Conservation (phyloP, 2,113 vertebrate genomes). For the Trichechus manatus region DNA sequence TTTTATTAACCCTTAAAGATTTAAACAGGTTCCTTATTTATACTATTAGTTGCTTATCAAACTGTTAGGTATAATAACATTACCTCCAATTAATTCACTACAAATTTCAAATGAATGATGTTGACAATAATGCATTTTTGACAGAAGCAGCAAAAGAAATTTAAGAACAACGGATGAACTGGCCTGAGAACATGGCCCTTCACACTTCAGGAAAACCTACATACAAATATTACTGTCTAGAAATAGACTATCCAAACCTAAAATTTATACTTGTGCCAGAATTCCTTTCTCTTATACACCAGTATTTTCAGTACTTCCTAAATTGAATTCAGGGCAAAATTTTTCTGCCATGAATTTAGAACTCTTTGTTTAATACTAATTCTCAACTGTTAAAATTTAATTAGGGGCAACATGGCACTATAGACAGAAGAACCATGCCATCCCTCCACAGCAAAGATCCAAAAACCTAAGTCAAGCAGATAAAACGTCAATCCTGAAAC, state of each 20-base stretch:
- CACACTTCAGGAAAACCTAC: background rate
- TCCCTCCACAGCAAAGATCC: too few relatives aligned
- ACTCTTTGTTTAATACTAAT: background rate
- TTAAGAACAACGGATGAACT: background rate
- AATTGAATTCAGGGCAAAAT: background rate
- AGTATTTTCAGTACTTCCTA: slow-evolving; percentile 41
- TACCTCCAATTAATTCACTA: background rate
- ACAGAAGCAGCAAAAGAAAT: background rate
- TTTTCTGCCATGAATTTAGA: slow-evolving; percentile 29
- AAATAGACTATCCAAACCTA: background rate
- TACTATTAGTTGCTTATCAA: background rate
- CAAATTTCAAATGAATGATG: slow-evolving; percentile 42
- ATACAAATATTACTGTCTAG: background rate
- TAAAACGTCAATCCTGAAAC: too few relatives aligned
- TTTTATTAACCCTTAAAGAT: background rate
- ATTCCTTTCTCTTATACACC: background rate
- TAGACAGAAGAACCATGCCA: too few relatives aligned
- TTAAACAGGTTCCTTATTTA: background rate
- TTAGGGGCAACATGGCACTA: too few relatives aligned
- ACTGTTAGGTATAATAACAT: slow-evolving; percentile 18
- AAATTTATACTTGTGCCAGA: background rate
- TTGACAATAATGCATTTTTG: background rate
- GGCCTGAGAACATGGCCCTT: background rate
- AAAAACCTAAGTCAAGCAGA: too few relatives aligned
- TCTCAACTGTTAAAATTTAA: background rate